Base-by-base conservation (phyloP, 1,140 invertebrate species). In the Halotydeus destructor region DNA sequence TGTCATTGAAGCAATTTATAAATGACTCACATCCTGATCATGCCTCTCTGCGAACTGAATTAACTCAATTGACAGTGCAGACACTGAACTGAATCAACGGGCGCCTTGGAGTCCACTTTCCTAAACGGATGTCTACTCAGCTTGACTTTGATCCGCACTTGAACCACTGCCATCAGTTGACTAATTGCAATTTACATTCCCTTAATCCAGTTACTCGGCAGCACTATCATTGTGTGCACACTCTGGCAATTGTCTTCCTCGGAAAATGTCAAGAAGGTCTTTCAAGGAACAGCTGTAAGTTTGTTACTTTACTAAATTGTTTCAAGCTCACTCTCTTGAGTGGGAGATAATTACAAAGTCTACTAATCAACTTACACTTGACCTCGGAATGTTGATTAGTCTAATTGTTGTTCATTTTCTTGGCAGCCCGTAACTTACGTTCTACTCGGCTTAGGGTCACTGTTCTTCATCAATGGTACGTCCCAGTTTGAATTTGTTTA, bases 211-310 rank as follows among this genome's bases (percentile, higher is more conserved):
- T 26, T 61, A 5, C 44, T 55, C 3, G 61, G 61, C 5, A 58
- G 54, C 41, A 46, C 51, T 9, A 44, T 62, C 9, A 57, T 64
- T 32, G 58, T 56, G 4, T 61, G 56, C 47, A 59, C 62, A 52
- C 52, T 58, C n/a, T 64, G 62, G 62, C 52, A 61, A 24, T 48
- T 64, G 18, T 58, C 58, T 19, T 62, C 62, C 19, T 62, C 61
- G 5, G 54, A 59, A 14, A 57, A 58, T 9, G 51, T 61, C 5
- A 54, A 53, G n/a, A 50, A 55, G 26, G 62, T 64, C 44, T 53
- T 62, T 46, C 56, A 57, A 22, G 61, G 61, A 33, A 59, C 54
- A 2, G 47, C 61, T 56, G 62, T 63, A 50, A 55, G 54, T 21
- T 34, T 39, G 12, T 30, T 5, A 19, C 11, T 40, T 41, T n/a